Evolutionary conservation across 2,797 vertebrate genomes (phyloP), one percentile per base, ranked within the genome.

Genomic region (Forpus xanthops): DNA sequence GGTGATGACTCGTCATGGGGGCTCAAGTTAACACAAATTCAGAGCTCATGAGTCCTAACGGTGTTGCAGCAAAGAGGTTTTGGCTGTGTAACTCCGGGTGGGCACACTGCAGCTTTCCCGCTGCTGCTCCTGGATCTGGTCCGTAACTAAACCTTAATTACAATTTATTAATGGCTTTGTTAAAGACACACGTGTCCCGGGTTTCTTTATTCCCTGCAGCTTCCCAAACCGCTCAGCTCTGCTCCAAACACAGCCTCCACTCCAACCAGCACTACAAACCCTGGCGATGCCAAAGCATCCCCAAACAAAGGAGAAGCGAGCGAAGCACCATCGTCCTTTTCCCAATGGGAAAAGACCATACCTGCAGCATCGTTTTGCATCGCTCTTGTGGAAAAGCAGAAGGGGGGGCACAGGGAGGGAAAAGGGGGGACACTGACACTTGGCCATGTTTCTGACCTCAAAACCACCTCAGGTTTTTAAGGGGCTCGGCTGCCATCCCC

Each of bases 1-100:
- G 50, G 14, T 1, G 14, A 16, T 0, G 24, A 27, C 45, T 17
- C 2, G 0, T 5, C 14, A 31, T 41, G 1, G 12, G 56, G 73
- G 77, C 33, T 77, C 10, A 4, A 5, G 47, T 41, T 6, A 4
- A 37, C 50, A 15, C 65, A 27, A 76, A 61, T 44, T 9, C 55
- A 6, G 70, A 68, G 78, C 74, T 11, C 37, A 3, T 1, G 47
- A 33, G n/a, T 72, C 50, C 39, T 15, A 53, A 68, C 12, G 5
- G 4, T 1, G 42, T n/a, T 2, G n/a, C 15, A 5, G 2, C 28
- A n/a, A 6, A 5, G 53, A 68, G n/a, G 56, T 27, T 70, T 21
- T 20, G 33, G 80, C 67, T 0, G 4, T 3, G 5, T 23, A 58
- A 23, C 27, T 8, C 52, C 21, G 4, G 70, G 28, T 25, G 4